Evolutionary conservation across 2,888 invertebrate genomes (phyloP).

Genomic region (Cheilosia variabilis): DNA sequence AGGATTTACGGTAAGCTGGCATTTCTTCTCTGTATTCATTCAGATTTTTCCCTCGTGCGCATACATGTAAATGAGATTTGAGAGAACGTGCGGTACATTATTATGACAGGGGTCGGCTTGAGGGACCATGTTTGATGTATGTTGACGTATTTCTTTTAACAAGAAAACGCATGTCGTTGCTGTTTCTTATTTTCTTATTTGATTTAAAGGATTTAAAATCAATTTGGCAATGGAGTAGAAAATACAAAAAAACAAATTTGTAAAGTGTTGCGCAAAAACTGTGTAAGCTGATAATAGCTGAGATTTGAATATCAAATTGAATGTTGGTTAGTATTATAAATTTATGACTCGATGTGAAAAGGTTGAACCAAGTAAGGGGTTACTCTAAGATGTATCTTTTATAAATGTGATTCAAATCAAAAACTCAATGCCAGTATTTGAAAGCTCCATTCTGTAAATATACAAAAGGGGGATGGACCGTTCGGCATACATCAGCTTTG

Average conservation of each 20-base stretch:
- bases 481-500: too few relatives aligned
- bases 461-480: too few relatives aligned
- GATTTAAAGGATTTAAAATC: conserved; percentile 30
- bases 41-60: too few relatives aligned
- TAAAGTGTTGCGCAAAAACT: not conserved
- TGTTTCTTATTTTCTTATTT: not conserved
- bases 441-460: too few relatives aligned
- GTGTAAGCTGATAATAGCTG: conserved; percentile 16
- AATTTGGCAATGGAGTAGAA: conserved; percentile 11
- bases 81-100: too few relatives aligned
- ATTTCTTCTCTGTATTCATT: too few relatives aligned
- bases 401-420: too few relatives aligned
- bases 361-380: not conserved
- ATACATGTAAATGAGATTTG: too few relatives aligned
- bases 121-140: not conserved
- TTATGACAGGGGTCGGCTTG: too few relatives aligned
- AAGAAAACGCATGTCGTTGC: conserved; percentile 7
- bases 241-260: not conserved
- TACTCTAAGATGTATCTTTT: too few relatives aligned
- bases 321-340: not conserved
- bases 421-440: too few relatives aligned
- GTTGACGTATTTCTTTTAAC: not conserved
- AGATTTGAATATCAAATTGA: conserved; percentile 1
- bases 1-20: too few relatives aligned
- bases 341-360: not conserved